These are phyloP conservation scores for Cydia splendana DNA, from an alignment of 1,140 invertebrate genomes.

Conservation along the genomic window DNA sequence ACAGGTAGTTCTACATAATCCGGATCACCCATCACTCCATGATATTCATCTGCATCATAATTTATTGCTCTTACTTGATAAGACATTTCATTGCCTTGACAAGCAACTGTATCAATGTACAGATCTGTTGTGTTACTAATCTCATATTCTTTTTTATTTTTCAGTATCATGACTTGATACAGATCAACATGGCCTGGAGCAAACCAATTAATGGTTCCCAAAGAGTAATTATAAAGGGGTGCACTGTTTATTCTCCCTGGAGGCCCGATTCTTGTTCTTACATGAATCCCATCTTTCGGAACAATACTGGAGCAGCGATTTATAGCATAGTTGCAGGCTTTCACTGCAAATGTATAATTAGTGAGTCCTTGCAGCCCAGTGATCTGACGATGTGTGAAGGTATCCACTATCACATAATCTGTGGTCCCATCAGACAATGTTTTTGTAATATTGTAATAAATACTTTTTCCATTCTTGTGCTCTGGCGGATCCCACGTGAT, in stretches of 20 bases:
- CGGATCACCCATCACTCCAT: slow-evolving; percentile 58
- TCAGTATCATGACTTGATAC: slow-evolving; percentile 79
- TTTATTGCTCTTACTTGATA: slow-evolving; percentile 74
- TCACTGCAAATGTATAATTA: slow-evolving; percentile 84
- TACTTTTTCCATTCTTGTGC: slow-evolving; percentile 87
- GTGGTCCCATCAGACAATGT: slow-evolving; percentile 37
- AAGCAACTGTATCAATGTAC: slow-evolving; percentile 48
- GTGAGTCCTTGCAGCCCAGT: slow-evolving; percentile 76
- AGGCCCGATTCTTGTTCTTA: slow-evolving; percentile 82
- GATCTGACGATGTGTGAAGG: slow-evolving; percentile 48
- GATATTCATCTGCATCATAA: slow-evolving; percentile 64
- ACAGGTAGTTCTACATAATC: slow-evolving; percentile 50
- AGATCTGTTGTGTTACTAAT: slow-evolving; percentile 67
- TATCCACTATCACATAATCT: slow-evolving; percentile 53
- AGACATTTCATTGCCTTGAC: slow-evolving; percentile 60
- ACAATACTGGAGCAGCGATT: slow-evolving; percentile 78
- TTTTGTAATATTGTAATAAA: slow-evolving; percentile 83
- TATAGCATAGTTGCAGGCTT: slow-evolving; percentile 85
- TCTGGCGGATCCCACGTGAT: slow-evolving; percentile 86
- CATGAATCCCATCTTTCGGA: slow-evolving; percentile 67
- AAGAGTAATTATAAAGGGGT: slow-evolving; percentile 64
- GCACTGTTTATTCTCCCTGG: slow-evolving; percentile 80
- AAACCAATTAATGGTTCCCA: slow-evolving; percentile 80
- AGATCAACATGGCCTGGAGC: slow-evolving; percentile 83
- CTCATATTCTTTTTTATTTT: slow-evolving; percentile 60